These are phyloP conservation scores for Pteromalus puparum DNA, from an alignment of 1,140 invertebrate genomes.

Conservation along the genomic window DNA sequence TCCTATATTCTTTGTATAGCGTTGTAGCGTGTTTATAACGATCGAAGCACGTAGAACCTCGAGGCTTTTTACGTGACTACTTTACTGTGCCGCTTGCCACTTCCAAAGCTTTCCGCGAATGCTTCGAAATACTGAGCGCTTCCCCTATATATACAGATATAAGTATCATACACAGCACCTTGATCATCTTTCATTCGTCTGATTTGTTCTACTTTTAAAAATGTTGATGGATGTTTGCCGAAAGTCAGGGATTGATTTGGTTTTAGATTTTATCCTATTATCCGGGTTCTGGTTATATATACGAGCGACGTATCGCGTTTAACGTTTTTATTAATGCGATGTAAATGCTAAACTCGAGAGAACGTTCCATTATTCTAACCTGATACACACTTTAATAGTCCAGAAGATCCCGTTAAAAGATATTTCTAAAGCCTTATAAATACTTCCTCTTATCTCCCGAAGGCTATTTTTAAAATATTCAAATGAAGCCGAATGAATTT, in stretches of 20 bases:
- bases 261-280: neutral
- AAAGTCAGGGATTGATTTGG: neutral
- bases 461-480: conserved; percentile 5
- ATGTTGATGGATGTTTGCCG: neutral
- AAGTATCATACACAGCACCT: too few species aligned
- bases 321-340: neutral
- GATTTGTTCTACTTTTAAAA: neutral
- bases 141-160: too few species aligned
- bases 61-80: conserved; percentile 52
- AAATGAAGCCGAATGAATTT: neutral
- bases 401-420: neutral
- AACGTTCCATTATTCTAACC: neutral
- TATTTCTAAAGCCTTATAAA: neutral
- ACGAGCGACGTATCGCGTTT: neutral
- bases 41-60: conserved; percentile 50
- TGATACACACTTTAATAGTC: neutral
- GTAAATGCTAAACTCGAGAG: neutral
- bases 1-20: neutral
- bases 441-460: neutral
- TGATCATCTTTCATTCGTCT: neutral
- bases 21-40: conserved; percentile 49
- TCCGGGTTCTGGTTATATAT: neutral
- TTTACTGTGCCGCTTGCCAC: neutral
- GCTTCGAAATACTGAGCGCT: neutral
- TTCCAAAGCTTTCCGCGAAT: neutral